Evolutionary conservation across 1,140 invertebrate species (phyloP).

Genomic region (Pentalonia nigronervosa): DNA sequence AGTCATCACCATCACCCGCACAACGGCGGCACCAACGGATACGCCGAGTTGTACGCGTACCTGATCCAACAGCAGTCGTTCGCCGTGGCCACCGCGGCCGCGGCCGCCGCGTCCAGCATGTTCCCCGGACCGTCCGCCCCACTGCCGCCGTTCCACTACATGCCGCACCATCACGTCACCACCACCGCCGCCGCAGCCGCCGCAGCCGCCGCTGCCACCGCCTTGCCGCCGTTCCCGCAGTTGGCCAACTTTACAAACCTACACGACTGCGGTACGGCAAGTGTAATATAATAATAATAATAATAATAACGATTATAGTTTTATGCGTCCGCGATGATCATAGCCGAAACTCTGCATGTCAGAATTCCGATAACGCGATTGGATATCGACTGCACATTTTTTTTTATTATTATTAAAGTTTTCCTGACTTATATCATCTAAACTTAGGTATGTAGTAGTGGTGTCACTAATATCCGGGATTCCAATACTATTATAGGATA

Average conservation of each 20-base stretch:
- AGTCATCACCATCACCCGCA: too few species aligned
- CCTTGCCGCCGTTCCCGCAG: constrained; percentile 29
- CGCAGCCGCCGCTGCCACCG: constrained; percentile 49
- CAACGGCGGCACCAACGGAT: constrained; percentile 21
- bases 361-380: too few species aligned
- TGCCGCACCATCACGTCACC: background rate
- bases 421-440: too few species aligned
- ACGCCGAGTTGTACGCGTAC: constrained; percentile 61
- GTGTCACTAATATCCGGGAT: too few species aligned
- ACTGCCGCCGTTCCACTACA: constrained; percentile 43
- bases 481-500: too few species aligned
- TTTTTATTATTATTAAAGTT: too few species aligned
- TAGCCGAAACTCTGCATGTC: too few species aligned
- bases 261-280: constrained; percentile 54
- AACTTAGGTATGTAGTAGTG: too few species aligned
- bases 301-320: background rate
- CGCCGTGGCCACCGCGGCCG: constrained; percentile 30
- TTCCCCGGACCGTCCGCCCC: constrained; percentile 45
- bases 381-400: too few species aligned
- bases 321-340: too few species aligned
- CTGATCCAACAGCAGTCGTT: constrained; percentile 59
- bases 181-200: background rate
- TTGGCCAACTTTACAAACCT: constrained; percentile 38
- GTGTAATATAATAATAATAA: background rate
- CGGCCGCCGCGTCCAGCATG: constrained; percentile 35